These are phyloP conservation scores for Agrilus mali DNA, from an alignment of 2,888 invertebrate genomes.

Conservation along the genomic window DNA sequence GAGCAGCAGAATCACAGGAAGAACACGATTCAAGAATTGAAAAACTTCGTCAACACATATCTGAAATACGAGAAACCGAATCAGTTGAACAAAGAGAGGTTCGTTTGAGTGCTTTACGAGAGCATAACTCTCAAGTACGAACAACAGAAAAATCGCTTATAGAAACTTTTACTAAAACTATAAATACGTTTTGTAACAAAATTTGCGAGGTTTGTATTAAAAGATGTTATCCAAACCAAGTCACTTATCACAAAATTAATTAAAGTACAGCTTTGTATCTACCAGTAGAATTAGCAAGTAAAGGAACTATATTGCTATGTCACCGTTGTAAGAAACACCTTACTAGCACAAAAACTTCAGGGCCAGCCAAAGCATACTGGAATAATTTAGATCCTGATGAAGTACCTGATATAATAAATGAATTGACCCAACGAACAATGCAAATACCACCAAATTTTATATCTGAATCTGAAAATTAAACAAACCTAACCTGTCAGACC, in stretches of 20 bases:
- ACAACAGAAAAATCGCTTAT: too few species aligned
- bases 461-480: too few species aligned
- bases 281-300: too few species aligned
- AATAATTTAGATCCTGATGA: constrained; percentile 12
- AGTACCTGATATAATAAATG: constrained; percentile 9
- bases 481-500: constrained; percentile 15
- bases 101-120: background rate
- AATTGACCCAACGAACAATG: constrained; percentile 7
- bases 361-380: constrained; percentile 11
- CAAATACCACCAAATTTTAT: constrained; percentile 9
- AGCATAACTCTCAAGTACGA: constrained; percentile 3
- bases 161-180: constrained; percentile 5
- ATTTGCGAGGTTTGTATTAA: too few species aligned
- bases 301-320: too few species aligned
- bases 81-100: constrained; percentile 3
- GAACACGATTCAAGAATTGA: background rate
- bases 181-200: too few species aligned
- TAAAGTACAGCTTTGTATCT: too few species aligned
- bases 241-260: too few species aligned
- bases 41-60: background rate
- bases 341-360: too few species aligned
- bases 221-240: too few species aligned
- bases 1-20: constrained; percentile 1
- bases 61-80: background rate
- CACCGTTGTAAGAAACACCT: too few species aligned